Evolutionary conservation across 2,888 invertebrate genomes (phyloP), one percentile per base, ranked within the genome.

Genomic region (Microchrysa polita): DNA sequence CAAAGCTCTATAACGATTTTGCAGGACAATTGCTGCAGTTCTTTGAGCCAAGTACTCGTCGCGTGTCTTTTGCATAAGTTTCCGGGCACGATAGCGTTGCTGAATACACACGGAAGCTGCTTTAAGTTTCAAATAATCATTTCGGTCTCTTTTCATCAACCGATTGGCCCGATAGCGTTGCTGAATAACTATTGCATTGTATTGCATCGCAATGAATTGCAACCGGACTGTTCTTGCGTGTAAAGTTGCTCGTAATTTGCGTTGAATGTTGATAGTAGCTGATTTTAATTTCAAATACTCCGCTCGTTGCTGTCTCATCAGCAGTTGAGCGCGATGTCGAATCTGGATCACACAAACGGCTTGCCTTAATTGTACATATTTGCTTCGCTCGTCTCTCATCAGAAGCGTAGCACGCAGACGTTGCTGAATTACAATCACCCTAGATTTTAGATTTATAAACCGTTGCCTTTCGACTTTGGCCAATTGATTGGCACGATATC

Each of bases 51-150:
- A 82, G 27, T 76, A 77, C 59, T 76, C 10, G 0, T 55, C 22
- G 16, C 77, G 75, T 16, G 78, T 74, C 14, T 72, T 53, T n/a
- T 79, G 80, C 1, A 80, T 80, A 74, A 81, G 76, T 76, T 85
- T 42, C n/a, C 74, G 61, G 5, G 79, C 79, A 59, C 79, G 74
- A 74, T 75, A 79, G 18, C 73, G 63, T 14, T 74, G 78, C 79
- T 88, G 88, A 14, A 87, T 76, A 1, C 73, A 73, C 14, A 84
- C n/a, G 14, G 79, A 74, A 1, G 84, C n/a, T 1, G 18, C 23
- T 42, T 22, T 40, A 2, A 65, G 65, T 42, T 40, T 67, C 42
- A 77, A 22, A 73, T 77, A 82, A 44, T 76, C 59, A 10, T 61
- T 9, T 61, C 77, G 79, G 74, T 83, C 82, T 76, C 79, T 77